phyloP scores from a whole-genome alignment of 2,797 vertebrate species.

The Balearica regulorum region DNA sequence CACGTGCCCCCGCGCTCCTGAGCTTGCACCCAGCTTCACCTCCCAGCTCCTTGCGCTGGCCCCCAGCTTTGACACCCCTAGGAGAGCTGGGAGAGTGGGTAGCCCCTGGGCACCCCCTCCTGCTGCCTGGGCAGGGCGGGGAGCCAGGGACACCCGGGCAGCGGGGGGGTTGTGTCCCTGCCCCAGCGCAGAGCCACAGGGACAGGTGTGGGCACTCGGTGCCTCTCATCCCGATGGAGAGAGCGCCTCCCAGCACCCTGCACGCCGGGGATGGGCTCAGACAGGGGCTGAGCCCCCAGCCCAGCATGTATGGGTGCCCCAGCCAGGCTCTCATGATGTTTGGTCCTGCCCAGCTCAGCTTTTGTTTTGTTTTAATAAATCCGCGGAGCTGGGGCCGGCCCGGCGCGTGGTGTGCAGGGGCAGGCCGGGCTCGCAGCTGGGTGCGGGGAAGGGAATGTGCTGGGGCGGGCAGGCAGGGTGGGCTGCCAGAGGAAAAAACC shows the following conservation, averaged over 20 bases:
- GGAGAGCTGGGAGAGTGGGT: accelerated
- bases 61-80: neutral
- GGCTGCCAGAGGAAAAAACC: neutral
- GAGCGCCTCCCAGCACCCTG: neutral
- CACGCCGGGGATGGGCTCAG: neutral
- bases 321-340: neutral
- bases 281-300: neutral
- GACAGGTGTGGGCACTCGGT: neutral
- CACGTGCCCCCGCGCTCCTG: accelerated
- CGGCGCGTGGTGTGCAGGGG: neutral
- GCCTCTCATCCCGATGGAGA: neutral
- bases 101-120: neutral
- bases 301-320: accelerated
- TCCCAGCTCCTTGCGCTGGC: neutral
- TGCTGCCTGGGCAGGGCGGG: neutral
- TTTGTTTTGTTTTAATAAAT: conserved; percentile 47
- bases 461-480: neutral
- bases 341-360: neutral
- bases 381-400: neutral
- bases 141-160: accelerated
- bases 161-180: neutral
- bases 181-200: neutral
- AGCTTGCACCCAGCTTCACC: neutral
- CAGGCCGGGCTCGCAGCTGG: neutral
- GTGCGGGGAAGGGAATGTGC: neutral